These are phyloP conservation scores for Andrena cerasifolii DNA, from an alignment of 1,140 invertebrate species.

Conservation along the genomic window DNA sequence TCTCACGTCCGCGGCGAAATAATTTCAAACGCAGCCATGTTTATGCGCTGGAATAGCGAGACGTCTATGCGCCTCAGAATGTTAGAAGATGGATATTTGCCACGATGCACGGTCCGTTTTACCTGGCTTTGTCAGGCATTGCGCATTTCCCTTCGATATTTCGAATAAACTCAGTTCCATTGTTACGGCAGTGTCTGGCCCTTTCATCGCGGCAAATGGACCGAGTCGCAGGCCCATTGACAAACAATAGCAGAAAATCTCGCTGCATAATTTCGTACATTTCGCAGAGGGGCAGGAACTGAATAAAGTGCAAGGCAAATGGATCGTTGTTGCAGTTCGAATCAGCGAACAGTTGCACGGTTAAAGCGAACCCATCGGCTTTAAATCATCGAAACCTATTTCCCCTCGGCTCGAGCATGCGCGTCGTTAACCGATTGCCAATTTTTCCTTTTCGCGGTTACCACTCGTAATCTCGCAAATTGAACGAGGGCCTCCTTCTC, in stretches of 20 bases:
- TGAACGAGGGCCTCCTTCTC: background rate
- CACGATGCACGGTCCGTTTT: background rate
- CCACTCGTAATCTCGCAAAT: constrained; percentile 9
- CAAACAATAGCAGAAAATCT: no score
- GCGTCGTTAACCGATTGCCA: background rate
- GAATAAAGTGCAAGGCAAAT: background rate
- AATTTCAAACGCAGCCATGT: constrained; percentile 6
- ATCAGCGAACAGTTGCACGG: background rate
- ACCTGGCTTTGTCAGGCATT: background rate
- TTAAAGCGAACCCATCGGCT: background rate
- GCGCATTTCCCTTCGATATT: background rate
- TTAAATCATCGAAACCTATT: background rate
- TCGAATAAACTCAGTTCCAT: background rate
- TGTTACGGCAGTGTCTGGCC: background rate
- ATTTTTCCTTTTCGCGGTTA: constrained; percentile 19
- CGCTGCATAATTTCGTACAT: no score
- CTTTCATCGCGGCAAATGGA: no score
- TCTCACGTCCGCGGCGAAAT: background rate
- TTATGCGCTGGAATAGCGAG: constrained; percentile 1
- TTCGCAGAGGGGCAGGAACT: no score
- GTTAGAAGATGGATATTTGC: background rate
- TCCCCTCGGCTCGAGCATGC: background rate
- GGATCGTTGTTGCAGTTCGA: background rate
- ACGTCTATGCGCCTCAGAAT: background rate
- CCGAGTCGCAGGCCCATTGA: background rate